phyloP scores from a whole-genome alignment of 1,140 invertebrate species.

The Pachypsylla venusta region DNA sequence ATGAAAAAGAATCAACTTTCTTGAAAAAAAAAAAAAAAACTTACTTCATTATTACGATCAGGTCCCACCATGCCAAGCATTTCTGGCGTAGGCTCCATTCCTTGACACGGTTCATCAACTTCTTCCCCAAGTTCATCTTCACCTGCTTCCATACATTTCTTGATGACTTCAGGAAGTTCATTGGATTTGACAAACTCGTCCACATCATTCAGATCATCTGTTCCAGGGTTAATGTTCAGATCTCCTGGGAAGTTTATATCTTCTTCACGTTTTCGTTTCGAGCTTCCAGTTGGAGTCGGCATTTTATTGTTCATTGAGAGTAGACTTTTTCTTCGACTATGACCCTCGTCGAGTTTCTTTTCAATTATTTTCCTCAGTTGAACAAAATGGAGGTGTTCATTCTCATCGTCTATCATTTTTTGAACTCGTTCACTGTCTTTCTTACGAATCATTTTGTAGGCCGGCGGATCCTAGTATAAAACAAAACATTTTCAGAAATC shows the following conservation, averaged over 20 bases:
- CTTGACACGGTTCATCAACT: not conserved
- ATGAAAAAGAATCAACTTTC: too few relatives aligned
- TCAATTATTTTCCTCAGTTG: slow-evolving; percentile 60
- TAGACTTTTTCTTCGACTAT: slow-evolving; percentile 18
- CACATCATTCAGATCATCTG: not conserved
- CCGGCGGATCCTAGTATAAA: slow-evolving; percentile 80
- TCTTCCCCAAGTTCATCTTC: not conserved
- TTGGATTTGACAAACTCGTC: not conserved
- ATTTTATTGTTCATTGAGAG: too few relatives aligned
- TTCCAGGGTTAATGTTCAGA: too few relatives aligned
- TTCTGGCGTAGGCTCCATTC: not conserved
- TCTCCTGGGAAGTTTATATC: too few relatives aligned
- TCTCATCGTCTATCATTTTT: slow-evolving; percentile 44
- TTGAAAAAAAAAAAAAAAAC: not conserved
- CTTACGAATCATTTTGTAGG: slow-evolving; percentile 75
- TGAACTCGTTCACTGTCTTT: slow-evolving; percentile 61
- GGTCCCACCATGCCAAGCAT: slow-evolving; percentile 4
- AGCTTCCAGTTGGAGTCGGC: too few relatives aligned
- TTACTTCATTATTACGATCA: not conserved
- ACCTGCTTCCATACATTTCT: slow-evolving; percentile 30
- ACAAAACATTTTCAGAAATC: too few relatives aligned
- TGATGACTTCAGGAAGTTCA: slow-evolving; percentile 35
- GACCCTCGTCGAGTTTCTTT: slow-evolving; percentile 45
- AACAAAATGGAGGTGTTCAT: slow-evolving; percentile 41
- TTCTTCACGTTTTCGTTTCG: too few relatives aligned